Evolutionary conservation across 2,797 vertebrate species (phyloP), one percentile per base, ranked within the genome.

Genomic region (Acanthis flammea): DNA sequence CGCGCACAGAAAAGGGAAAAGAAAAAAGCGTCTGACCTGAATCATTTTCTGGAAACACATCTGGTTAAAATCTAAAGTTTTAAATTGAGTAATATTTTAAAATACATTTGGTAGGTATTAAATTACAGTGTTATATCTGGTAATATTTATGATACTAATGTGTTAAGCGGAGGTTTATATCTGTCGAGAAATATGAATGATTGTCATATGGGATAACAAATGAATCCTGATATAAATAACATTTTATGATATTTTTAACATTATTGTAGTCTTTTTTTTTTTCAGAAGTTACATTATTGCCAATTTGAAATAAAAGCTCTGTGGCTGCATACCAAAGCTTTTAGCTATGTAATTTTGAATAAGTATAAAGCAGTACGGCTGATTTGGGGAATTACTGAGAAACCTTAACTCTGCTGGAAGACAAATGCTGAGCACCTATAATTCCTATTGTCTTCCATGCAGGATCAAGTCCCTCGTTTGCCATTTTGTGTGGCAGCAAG

Each of bases 51-150:
- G 94, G 91, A 97, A 97, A 76, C 95, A 97, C 98, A 98, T 98
- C 98, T 98, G 98, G 97, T 98, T 97, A 95, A 97, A 98, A 98
- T 98, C 98, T 97, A 95, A 89, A 95, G 94, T 96, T 98, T 97
- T 94, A 95, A 97, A 97, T 96, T 95, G 79, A 74, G 97, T 88
- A 96, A 95, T 98, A 97, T 97, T 98, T 98, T 96, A 97, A 98
- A 96, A 97, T 96, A 96, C 96, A 96, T 96, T 96, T 97, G 97
- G 97, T 97, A 94, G 95, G 89, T 96, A 97, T 97, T 98, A 97
- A 97, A 96, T 96, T 94, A 72, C 94, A 88, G 83, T 76, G 93
- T 97, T 97, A 72, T 96, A 96, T 96, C 97, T 96, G 96, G 97
- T 97, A 97, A 95, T 97, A 97, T 97, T 98, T 97, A 96, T 80